Evolutionary conservation across 2,888 invertebrate genomes (phyloP), one percentile per base, ranked within the genome.

Genomic region (Heteropelma amictum): DNA sequence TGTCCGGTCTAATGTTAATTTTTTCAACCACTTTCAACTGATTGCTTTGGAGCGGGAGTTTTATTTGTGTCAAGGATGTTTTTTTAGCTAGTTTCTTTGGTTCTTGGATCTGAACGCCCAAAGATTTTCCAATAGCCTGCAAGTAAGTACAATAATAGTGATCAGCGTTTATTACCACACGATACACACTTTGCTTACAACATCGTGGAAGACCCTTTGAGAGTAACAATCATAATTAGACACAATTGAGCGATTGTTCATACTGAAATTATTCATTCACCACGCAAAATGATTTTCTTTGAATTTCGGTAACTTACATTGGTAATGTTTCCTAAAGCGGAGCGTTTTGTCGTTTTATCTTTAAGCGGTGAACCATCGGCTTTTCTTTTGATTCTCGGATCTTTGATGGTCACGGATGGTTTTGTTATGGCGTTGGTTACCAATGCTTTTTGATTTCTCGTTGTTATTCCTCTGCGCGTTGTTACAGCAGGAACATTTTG

Each of bases 311-410:
- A 51, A 82, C 85, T 81, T 77, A 93, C 94, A 90, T 96, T 96
- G 58, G 96, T 96, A 79, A 97, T 93, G 88, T 97, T 97, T 75
- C 95, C 95, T 85, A 97, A 93, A 2, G 96, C 97, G 42, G 95
- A 94, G 83, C 97, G 91, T 88, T 96, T 97, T 3, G 93, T 92
- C 58, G 91, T 92, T 80, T 92, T 93, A 86, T 94, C 94, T 89
- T 95, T 95, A 47, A 93, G 85, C 3, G 96, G 96, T 68, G 95
- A 96, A 77, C 92, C 93, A 47, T 94, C 94, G 1, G 96, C 96
- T 92, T 96, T 96, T 85, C 96, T 91, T 88, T 96, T 96, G 58
- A 91, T 91, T 64, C 92, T 90, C 21, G 90, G 88, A 85, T 92
- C 92, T 79, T 91, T 87, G 77, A 81, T 86, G 75, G 90, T 88